phyloP scores from a whole-genome alignment of 2,797 vertebrate species.

The Cossypha caffra region DNA sequence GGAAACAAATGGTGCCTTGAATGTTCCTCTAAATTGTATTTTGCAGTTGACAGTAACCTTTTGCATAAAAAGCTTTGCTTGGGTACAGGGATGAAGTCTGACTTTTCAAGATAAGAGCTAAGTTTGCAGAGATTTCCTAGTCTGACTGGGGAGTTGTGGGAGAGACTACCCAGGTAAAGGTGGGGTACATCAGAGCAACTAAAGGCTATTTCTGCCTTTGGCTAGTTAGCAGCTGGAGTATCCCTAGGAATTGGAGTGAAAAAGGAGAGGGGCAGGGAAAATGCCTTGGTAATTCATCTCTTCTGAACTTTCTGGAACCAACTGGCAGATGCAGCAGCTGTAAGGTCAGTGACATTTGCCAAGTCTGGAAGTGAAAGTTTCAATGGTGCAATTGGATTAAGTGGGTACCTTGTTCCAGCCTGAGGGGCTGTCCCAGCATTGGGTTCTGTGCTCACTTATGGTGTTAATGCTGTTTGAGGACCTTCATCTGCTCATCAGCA shows the following conservation, averaged over 20 bases:
- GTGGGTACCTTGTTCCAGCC: not conserved
- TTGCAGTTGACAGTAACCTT: not conserved
- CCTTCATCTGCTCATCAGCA: not conserved
- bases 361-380: not conserved
- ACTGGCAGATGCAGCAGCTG: not conserved
- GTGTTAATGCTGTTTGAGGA: not conserved
- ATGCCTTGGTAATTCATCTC: not conserved
- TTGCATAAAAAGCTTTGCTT: not conserved
- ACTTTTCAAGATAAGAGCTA: not conserved
- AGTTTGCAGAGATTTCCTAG: not conserved
- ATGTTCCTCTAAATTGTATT: not conserved
- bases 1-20: not conserved
- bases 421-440: rapidly evolving
- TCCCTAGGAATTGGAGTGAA: not conserved
- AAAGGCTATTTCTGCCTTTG: not conserved
- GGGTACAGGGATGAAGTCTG: not conserved
- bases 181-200: not conserved
- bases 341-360: not conserved
- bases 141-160: not conserved
- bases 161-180: not conserved
- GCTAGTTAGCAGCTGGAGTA: not conserved
- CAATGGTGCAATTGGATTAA: not conserved
- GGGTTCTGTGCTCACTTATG: not conserved
- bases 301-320: not conserved
- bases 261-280: not conserved